Base-by-base conservation (phyloP, 2,797 vertebrate species). In the Gallinago solitaria region DNA sequence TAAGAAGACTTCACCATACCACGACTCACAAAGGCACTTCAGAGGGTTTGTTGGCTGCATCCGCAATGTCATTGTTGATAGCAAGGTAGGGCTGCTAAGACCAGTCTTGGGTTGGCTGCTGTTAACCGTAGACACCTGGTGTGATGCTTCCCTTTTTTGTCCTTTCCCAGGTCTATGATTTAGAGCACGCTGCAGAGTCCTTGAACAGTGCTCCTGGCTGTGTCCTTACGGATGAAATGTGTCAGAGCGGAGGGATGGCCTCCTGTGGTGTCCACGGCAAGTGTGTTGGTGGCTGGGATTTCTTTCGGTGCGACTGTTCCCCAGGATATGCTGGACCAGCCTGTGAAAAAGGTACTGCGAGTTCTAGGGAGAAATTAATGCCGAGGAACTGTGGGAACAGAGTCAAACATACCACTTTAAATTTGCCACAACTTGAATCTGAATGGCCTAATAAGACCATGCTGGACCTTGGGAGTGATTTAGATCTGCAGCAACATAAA, bases 1-100 rank as follows among this genome's bases (percentile, higher is more conserved):
- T 75, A 99, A 99, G 96, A 98, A 98, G 76, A 94, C 94, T 12
- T 96, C 98, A 53, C 96, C 98, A 21, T 93, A 96, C 70, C 97
- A 50, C 0, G 48, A 82, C 32, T 89, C 97, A 24, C 96, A 95
- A 41, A 91, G 93, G 56, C 94, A 32, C 71, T 99, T 98, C 96
- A 97, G 73, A 48, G 97, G 98, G 30, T 99, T 99, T 94, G 97
- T 97, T 61, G 99, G 99, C 94, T 99, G 99, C 93, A 96, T 99
- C 87, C 98, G 98, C 48, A 99, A 99, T 81, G 96, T 99, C 87
- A 53, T 98, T 65, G 97, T 99, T 78, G 98, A 99, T 91, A 99
- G 98, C 77, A 98, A 99, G 99, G 99, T 99, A 97, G 48, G 79
- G 16, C 45, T 60, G 21, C 17, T 53, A 53, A n/a, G 23, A 53